Base-by-base conservation (phyloP, 2,888 invertebrate species). In the Venusia cambrica region DNA sequence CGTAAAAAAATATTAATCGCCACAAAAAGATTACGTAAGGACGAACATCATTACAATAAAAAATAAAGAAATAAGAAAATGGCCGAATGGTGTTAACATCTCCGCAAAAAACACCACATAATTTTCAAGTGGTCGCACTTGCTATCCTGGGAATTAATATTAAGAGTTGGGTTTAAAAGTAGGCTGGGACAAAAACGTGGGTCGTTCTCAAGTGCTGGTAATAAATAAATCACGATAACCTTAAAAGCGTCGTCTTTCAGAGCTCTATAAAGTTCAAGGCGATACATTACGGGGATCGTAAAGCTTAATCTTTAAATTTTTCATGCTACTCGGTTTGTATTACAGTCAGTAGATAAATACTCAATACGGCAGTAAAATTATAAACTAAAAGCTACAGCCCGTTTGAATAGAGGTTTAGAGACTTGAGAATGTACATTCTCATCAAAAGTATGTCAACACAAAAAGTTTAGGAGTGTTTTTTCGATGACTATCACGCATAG, bases 201-300 rank as follows among this genome's bases (percentile, higher is more conserved):
- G 51, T 48, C 46, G 51, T 48, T 54, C 62, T 74, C 73, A 60
- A 77, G 73, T 64, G 73, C 60, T 63, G 71, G 72, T 71, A 75
- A 77, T 78, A 81, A 79, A 80, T 73, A 73, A 35, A 72, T 73
- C 66, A 70, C 59, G 79, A 84, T 80, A 81, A 76, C 64, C 65
- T 69, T 83, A 80, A 80, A 84, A 81, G 83, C 75, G 70, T 77
- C 70, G 65, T 57, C 63, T 60, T 68, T 53, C 54, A 49, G 60
- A 74, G 76, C 62, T 65, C 60, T 59, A 38, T 63, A 66, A 71
- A 75, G 68, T 71, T 70, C 66, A 70, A 68, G 64, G 64, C 51
- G 51, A 56, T 51, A 41, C 33, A 45, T 47, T 44, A 50, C 48
- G 49, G 44, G 42, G 41, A 45, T 59, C 58, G 38, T 62, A 59